A percentile compares a stretch with the other conserved stretches of the same genome.
Conservation (phyloP, 1,140 invertebrate species). For the Bombus confusus region DNA sequence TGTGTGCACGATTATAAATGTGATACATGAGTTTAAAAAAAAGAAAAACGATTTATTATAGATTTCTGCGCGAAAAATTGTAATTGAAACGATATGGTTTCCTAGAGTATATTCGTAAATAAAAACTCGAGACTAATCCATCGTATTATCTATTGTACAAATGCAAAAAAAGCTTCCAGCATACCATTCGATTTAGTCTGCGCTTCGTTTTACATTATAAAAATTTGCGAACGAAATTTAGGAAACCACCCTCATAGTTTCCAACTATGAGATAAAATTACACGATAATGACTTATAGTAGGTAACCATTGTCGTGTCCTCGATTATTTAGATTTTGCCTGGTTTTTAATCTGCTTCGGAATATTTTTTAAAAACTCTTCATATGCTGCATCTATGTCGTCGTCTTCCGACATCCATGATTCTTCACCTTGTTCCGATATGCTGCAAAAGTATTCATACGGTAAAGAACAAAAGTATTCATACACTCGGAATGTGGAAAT, state of each 20-base stretch:
- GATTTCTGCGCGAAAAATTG: background rate
- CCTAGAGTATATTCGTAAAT: background rate
- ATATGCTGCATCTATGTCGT: slow-evolving; percentile 75
- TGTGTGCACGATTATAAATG: slow-evolving; percentile 2
- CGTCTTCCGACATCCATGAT: slow-evolving; percentile 55
- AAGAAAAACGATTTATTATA: background rate
- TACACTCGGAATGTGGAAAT: no score
- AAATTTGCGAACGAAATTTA: slow-evolving; percentile 28
- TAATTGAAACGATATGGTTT: background rate
- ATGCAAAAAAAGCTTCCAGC: background rate
- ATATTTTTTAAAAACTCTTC: slow-evolving; percentile 77
- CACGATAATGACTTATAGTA: slow-evolving; percentile 13
- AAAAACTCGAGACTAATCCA: background rate
- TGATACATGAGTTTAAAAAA: background rate
- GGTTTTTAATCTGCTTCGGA: slow-evolving; percentile 25
- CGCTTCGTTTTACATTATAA: background rate
- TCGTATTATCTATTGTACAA: background rate
- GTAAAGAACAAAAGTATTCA: background rate
- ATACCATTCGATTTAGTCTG: slow-evolving; percentile 20
- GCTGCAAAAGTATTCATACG: slow-evolving; percentile 27
- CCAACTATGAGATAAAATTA: slow-evolving; percentile 36
- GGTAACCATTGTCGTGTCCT: background rate
- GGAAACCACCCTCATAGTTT: slow-evolving; percentile 26
- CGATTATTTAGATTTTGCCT: slow-evolving; percentile 27
- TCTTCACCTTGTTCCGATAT: slow-evolving; percentile 67